Evolutionary conservation across 37 sponge, comb jelly and placozoan species (phyloP).

Genomic region (Beroe ovata): DNA sequence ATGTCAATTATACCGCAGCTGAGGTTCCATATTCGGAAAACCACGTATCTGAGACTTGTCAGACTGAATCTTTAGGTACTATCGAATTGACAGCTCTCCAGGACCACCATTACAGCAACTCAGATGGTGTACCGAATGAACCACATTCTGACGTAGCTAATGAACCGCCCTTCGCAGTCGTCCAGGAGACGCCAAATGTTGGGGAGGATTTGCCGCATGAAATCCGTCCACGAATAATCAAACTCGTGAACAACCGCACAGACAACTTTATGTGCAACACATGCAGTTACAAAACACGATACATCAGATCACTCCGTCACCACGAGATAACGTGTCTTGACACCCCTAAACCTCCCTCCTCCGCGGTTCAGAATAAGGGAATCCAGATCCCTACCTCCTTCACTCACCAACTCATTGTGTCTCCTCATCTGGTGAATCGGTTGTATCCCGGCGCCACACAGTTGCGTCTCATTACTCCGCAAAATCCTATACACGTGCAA

Average conservation of each 20-base stretch:
- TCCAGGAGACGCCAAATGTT: no score
- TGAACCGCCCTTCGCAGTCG: no score
- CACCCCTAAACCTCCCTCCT: neutral
- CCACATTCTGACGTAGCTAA: no score
- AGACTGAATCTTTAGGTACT: no score
- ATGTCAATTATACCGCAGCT: no score
- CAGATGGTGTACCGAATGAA: no score
- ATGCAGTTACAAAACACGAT: conserved; percentile 36
- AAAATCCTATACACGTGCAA: neutral
- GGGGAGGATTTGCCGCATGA: no score
- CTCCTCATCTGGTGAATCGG: neutral
- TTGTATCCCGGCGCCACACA: neutral
- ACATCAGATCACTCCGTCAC: neutral
- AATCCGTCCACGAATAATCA: neutral
- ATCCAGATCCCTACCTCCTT: neutral
- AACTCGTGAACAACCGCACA: neutral
- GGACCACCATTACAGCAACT: no score
- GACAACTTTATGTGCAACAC: conserved; percentile 19
- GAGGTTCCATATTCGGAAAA: no score
- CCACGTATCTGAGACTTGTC: no score
- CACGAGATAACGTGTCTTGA: neutral
- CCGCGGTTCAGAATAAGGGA: neutral
- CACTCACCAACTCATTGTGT: neutral
- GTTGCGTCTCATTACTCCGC: conserved; percentile 6
- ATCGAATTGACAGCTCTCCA: no score